Conservation (phyloP, 2,888 invertebrate species). For the Eilema caniola region DNA sequence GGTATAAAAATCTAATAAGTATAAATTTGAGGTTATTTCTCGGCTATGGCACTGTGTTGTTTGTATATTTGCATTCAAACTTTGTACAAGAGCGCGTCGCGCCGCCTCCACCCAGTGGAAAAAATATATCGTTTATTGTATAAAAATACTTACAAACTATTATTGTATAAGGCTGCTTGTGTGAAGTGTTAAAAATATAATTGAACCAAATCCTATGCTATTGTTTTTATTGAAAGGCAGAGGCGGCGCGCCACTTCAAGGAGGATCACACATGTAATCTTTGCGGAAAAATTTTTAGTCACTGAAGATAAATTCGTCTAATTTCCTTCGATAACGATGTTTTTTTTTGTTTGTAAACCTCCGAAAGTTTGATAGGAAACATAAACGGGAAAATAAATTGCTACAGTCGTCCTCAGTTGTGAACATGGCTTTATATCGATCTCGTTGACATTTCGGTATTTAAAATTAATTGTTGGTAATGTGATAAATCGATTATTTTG, state of each 20-base stretch:
- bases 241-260: slow-evolving; percentile 65
- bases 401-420: slow-evolving; percentile 60
- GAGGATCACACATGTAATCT: slow-evolving; percentile 75
- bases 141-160: slow-evolving; percentile 86
- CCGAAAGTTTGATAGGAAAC: slow-evolving; percentile 87
- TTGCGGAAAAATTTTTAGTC: slow-evolving; percentile 73
- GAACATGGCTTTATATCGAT: slow-evolving; percentile 35
- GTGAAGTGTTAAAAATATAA: slow-evolving; percentile 60
- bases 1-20: slow-evolving; percentile 87
- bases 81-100: slow-evolving; percentile 70
- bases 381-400: slow-evolving; percentile 72
- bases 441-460: slow-evolving; percentile 4
- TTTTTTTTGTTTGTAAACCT: slow-evolving; percentile 80
- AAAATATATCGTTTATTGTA: slow-evolving; percentile 74
- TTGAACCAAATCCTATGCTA: slow-evolving; percentile 73
- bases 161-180: slow-evolving; percentile 83
- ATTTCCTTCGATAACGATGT: slow-evolving; percentile 78
- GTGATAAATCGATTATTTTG: slow-evolving; percentile 24
- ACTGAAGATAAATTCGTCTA: slow-evolving; percentile 76
- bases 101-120: slow-evolving; percentile 62
- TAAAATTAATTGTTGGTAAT: slow-evolving; percentile 8
- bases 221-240: slow-evolving; percentile 59
- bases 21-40: slow-evolving; percentile 85
- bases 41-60: slow-evolving; percentile 84
- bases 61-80: slow-evolving; percentile 82